phyloP scores from a whole-genome alignment of 2,888 invertebrate genomes.

The Ormyrus labotus region DNA sequence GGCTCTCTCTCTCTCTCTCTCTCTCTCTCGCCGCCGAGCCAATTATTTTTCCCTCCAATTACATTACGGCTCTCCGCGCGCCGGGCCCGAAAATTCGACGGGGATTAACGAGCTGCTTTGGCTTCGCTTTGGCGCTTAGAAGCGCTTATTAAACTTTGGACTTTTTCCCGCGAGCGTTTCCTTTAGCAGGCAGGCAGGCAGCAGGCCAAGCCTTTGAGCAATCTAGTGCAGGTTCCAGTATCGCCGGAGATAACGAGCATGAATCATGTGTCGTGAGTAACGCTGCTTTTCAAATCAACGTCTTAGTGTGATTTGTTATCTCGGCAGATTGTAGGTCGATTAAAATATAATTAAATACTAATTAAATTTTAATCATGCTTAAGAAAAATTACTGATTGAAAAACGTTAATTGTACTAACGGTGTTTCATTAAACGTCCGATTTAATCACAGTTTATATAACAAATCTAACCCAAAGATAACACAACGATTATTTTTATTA shows the following conservation, averaged over 20 bases:
- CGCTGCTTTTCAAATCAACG: not conserved
- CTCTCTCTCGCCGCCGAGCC: not conserved
- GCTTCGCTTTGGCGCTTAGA: not conserved
- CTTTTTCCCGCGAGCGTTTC: too few species aligned
- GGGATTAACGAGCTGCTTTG: not conserved
- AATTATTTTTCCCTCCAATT: not conserved
- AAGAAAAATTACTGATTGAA: conserved; percentile 25
- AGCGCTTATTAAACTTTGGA: too few species aligned
- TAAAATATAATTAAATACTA: conserved; percentile 28
- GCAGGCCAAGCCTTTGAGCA: not conserved
- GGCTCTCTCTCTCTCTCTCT: not conserved
- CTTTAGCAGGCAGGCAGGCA: too few species aligned
- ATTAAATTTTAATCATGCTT: conserved; percentile 31
- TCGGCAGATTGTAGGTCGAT: conserved; percentile 7
- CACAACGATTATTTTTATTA: not conserved
- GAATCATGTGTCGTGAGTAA: conserved; percentile 6
- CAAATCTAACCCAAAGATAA: not conserved
- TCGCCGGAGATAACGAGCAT: conserved; percentile 14
- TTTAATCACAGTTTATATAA: not conserved
- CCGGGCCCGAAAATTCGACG: too few species aligned
- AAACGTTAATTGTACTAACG: conserved; percentile 10
- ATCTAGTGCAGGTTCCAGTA: not conserved
- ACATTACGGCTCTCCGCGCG: too few species aligned
- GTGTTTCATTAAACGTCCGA: conserved; percentile 5
- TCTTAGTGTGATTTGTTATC: conserved; percentile 24